Conservation (phyloP, 1,140 invertebrate species). For the Sarcophaga peregrina region DNA sequence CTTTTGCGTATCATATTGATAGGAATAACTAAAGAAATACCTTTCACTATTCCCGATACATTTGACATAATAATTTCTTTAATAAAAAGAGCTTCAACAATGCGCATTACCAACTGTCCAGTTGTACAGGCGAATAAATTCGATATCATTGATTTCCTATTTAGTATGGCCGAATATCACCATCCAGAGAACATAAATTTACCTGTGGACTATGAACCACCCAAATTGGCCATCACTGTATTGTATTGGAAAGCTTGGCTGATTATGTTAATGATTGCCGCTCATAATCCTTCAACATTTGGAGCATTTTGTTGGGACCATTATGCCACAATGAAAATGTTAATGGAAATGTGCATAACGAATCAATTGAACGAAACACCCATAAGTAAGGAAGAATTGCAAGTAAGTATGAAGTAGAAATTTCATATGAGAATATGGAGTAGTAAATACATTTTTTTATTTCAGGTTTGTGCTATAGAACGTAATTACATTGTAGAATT, state of each 20-base stretch:
- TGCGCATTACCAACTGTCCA: conserved; percentile 75
- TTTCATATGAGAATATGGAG: background rate
- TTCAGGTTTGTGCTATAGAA: conserved; percentile 77
- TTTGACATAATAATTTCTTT: conserved; percentile 88
- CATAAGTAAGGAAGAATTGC: conserved; percentile 60
- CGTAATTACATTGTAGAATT: conserved; percentile 90
- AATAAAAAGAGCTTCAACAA: conserved; percentile 82
- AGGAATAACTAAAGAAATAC: conserved; percentile 87
- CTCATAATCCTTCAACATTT: conserved; percentile 91
- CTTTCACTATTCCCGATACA: conserved; percentile 82
- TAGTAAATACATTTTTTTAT: conserved; percentile 43
- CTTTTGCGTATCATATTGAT: conserved; percentile 84
- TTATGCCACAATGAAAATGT: conserved; percentile 90
- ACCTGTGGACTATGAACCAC: conserved; percentile 85
- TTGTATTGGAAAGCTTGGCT: conserved; percentile 96
- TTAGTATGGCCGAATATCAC: conserved; percentile 90
- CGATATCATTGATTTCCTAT: conserved; percentile 89
- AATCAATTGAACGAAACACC: conserved; percentile 69
- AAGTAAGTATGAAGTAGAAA: conserved; percentile 49
- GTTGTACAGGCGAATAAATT: conserved; percentile 82
- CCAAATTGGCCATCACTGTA: conserved; percentile 88
- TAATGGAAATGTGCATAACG: conserved; percentile 98
- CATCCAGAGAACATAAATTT: conserved; percentile 93
- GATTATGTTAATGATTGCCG: conserved; percentile 87
- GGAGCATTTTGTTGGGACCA: conserved; percentile 87